A percentile compares a stretch with the other conserved stretches of the same genome.
Evolutionary conservation across 2,113 vertebrate genomes (phyloP).

Genomic region (Epinephelus lanceolatus): DNA sequence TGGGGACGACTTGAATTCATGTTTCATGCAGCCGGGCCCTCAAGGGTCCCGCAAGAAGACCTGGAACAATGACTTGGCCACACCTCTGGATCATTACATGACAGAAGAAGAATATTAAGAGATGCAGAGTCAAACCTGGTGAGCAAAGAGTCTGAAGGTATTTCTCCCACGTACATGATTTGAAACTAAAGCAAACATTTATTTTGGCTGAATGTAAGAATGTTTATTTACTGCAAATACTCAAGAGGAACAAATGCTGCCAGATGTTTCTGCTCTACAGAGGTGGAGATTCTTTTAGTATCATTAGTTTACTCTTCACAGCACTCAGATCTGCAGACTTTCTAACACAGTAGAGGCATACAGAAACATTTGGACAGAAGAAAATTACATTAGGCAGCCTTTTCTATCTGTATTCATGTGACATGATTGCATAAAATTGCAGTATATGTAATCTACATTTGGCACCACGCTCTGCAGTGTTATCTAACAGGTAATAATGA

Average conservation of each 20-base stretch:
- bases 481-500: background rate
- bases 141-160: background rate
- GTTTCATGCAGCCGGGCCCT: background rate
- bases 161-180: background rate
- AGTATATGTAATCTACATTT: background rate
- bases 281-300: background rate
- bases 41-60: background rate
- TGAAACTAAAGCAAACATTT: background rate
- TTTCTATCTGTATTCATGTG: background rate
- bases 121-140: background rate
- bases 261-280: background rate
- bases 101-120: too few species aligned
- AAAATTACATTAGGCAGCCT: background rate
- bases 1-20: slow-evolving; percentile 20
- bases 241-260: background rate
- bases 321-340: background rate
- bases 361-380: background rate
- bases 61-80: too few species aligned
- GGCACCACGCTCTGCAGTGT: background rate
- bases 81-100: too few species aligned
- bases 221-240: background rate
- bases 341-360: background rate
- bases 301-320: slow-evolving; percentile 1
- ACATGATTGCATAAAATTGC: background rate
- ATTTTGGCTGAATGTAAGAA: background rate